phyloP scores from a whole-genome alignment of 2,113 vertebrate species.

The Seriola aureovittata region DNA sequence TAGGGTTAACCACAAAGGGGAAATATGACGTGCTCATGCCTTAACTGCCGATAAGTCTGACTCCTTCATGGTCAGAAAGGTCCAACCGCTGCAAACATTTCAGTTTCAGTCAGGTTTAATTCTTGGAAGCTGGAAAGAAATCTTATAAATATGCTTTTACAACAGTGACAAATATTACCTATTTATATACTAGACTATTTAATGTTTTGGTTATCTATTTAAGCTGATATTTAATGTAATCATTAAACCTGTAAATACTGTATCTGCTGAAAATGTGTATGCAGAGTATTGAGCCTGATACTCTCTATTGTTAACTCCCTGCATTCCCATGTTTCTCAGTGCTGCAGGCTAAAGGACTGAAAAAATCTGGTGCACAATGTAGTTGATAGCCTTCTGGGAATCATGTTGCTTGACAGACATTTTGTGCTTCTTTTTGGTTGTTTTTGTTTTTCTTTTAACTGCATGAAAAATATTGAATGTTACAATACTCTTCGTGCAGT shows the following conservation, averaged over 20 bases:
- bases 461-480: slow-evolving; percentile 42
- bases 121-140: slow-evolving; percentile 7
- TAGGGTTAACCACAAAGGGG: background rate
- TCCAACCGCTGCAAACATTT: slow-evolving; percentile 27
- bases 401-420: slow-evolving; percentile 29
- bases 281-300: slow-evolving; percentile 23
- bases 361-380: slow-evolving; percentile 6
- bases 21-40: slow-evolving; percentile 18
- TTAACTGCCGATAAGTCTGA: slow-evolving; percentile 24
- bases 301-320: slow-evolving; percentile 42
- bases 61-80: slow-evolving; percentile 20
- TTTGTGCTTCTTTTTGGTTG: slow-evolving; percentile 12
- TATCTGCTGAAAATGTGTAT: slow-evolving; percentile 61
- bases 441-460: slow-evolving; percentile 25
- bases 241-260: slow-evolving; percentile 71
- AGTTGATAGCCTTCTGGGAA: slow-evolving; percentile 23
- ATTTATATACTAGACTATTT: slow-evolving; percentile 64
- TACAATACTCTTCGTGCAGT: slow-evolving; percentile 6
- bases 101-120: background rate
- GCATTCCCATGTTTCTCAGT: slow-evolving; percentile 67
- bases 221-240: slow-evolving; percentile 65
- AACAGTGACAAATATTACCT: slow-evolving; percentile 42
- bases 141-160: slow-evolving; percentile 35
- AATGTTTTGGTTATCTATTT: slow-evolving; percentile 61
- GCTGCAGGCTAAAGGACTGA: slow-evolving; percentile 28